Percentiles rank a stretch among this genome's conserved stretches.
Evolutionary conservation across 1,140 invertebrate species (phyloP).

Genomic region (Drosophila hydei): DNA sequence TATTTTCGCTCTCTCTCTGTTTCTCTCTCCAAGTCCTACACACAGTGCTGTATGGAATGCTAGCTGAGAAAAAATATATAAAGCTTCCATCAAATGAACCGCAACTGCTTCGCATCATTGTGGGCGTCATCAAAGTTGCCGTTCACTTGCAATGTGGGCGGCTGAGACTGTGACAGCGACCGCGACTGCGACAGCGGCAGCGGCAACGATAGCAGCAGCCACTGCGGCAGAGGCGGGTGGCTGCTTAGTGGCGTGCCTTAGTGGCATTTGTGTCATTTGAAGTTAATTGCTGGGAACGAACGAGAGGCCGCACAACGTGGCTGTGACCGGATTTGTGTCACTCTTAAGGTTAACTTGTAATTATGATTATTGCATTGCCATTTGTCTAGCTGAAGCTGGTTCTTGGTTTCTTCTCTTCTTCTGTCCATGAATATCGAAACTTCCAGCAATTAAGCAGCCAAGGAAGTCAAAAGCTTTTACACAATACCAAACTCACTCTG

Average conservation of each 20-base stretch:
- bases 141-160: constrained; percentile 80
- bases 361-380: constrained; percentile 71
- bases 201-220: neutral
- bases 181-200: constrained; percentile 22
- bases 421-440: constrained; percentile 23
- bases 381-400: constrained; percentile 46
- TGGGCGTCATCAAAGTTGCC: constrained; percentile 80
- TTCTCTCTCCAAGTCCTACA: constrained; percentile 56
- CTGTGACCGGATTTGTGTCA: constrained; percentile 75
- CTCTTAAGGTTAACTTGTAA: constrained; percentile 82
- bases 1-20: constrained; percentile 9
- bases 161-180: constrained; percentile 16
- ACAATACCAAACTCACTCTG: constrained; percentile 16
- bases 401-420: constrained; percentile 26
- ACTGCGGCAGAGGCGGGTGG: constrained; percentile 25
- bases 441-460: constrained; percentile 29
- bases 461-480: constrained; percentile 38
- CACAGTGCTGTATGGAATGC: constrained; percentile 67
- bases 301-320: constrained; percentile 45
- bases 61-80: constrained; percentile 47
- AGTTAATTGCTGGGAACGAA: constrained; percentile 81
- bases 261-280: constrained; percentile 82
- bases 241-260: constrained; percentile 66
- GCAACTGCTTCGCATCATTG: constrained; percentile 64
- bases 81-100: constrained; percentile 74